Percentiles rank a stretch among this genome's conserved stretches.
Evolutionary conservation across 1,140 invertebrate species (phyloP).

Genomic region (Trichonephila clavipes): DNA sequence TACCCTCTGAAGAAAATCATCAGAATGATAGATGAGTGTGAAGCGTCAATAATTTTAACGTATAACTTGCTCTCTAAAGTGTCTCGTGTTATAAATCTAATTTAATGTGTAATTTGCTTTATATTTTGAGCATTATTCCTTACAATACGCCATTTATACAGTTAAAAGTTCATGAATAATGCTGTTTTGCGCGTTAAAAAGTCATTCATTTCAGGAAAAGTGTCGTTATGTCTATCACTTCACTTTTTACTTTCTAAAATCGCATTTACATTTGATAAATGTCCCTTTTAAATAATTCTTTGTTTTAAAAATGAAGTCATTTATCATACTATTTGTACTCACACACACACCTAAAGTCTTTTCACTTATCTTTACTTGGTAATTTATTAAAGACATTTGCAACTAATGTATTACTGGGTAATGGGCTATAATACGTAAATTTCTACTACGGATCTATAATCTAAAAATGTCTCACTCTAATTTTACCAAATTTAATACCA

Average conservation of each 20-base stretch:
- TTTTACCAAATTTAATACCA: no score
- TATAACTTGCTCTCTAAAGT: background rate
- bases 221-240: background rate
- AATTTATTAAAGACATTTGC: no score
- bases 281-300: background rate
- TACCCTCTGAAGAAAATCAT: background rate
- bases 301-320: background rate
- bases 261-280: background rate
- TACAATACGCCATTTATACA: slow-evolving; percentile 20
- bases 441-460: no score
- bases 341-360: background rate
- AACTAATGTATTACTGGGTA: no score
- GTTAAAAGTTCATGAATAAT: slow-evolving; percentile 42
- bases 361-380: no score
- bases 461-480: no score
- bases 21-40: slow-evolving; percentile 6
- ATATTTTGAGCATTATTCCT: background rate
- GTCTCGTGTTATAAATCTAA: background rate
- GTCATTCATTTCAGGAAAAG: background rate
- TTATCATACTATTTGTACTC: background rate
- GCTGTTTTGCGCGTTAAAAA: background rate
- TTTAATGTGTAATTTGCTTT: slow-evolving; percentile 9
- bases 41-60: background rate
- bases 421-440: no score
- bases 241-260: background rate